Evolutionary conservation across 2,888 invertebrate genomes (phyloP).

Genomic region (Neoitamus cyanurus): DNA sequence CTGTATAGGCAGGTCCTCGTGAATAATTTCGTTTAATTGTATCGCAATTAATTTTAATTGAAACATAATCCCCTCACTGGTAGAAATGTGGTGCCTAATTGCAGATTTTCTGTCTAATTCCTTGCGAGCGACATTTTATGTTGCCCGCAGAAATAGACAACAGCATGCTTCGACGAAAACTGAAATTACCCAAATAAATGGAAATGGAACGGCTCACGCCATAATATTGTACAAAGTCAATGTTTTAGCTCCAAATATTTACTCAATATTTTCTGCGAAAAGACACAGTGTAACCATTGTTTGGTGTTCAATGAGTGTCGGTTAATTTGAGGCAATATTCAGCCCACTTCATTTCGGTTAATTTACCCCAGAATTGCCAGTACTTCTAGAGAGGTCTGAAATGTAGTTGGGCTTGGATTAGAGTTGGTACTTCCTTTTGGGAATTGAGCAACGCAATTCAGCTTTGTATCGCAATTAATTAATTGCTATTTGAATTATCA

Average conservation of each 20-base stretch:
- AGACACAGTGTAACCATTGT: background rate
- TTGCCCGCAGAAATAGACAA: background rate
- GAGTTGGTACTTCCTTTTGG: background rate
- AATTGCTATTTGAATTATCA: too few relatives aligned
- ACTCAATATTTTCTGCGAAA: conserved; percentile 20
- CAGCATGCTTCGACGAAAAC: background rate
- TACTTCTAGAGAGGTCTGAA: background rate
- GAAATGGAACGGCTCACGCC: background rate
- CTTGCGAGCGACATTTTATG: conserved; percentile 1
- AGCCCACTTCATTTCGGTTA: background rate
- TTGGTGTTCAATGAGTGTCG: conserved; percentile 1
- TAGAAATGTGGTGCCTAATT: conserved; percentile 12
- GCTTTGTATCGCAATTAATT: background rate
- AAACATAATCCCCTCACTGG: conserved; percentile 34
- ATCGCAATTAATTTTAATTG: conserved; percentile 43
- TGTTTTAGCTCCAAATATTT: conserved; percentile 12
- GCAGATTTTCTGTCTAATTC: conserved; percentile 33
- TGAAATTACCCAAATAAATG: conserved; percentile 16
- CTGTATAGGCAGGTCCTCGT: background rate
- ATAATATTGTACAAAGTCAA: background rate
- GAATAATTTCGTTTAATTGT: conserved; percentile 42
- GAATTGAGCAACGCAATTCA: background rate
- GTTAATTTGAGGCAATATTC: background rate
- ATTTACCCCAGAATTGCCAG: background rate
- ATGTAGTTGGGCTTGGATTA: background rate